These are phyloP conservation scores for Pinna nobilis DNA, from an alignment of 1,140 invertebrate species.

Conservation along the genomic window DNA sequence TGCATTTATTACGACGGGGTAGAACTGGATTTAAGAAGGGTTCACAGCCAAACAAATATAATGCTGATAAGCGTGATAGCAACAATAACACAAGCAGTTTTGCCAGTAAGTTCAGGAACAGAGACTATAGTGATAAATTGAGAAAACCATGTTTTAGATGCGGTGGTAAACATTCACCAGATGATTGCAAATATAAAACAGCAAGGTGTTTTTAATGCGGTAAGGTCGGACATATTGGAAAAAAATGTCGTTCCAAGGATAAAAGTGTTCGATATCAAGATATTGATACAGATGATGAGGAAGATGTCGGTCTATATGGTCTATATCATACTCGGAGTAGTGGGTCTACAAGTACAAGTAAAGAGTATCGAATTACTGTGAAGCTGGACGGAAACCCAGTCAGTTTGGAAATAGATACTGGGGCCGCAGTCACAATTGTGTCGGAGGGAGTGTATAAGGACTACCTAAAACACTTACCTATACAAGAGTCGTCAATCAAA, in stretches of 20 bases:
- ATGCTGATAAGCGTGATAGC: background rate
- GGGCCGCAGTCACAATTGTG: background rate
- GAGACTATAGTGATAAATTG: too few relatives aligned
- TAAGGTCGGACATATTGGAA: background rate
- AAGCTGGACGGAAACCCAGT: background rate
- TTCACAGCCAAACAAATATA: background rate
- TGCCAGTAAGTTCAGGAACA: too few relatives aligned
- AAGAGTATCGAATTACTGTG: background rate
- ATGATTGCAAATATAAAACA: background rate
- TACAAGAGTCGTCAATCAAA: background rate
- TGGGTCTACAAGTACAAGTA: background rate
- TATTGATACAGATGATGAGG: background rate
- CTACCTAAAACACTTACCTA: background rate
- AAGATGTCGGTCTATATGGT: background rate
- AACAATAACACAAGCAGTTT: too few relatives aligned
- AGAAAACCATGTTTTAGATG: background rate
- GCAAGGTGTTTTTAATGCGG: background rate
- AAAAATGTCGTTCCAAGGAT: background rate
- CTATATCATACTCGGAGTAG: background rate
- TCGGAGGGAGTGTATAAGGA: background rate
- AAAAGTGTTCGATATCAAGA: background rate
- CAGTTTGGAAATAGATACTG: background rate
- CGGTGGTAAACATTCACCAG: background rate
- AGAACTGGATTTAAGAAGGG: background rate
- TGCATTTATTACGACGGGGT: background rate